Conservation (phyloP, 23 tunicate genomes). For the Trididemnum miniatum region DNA sequence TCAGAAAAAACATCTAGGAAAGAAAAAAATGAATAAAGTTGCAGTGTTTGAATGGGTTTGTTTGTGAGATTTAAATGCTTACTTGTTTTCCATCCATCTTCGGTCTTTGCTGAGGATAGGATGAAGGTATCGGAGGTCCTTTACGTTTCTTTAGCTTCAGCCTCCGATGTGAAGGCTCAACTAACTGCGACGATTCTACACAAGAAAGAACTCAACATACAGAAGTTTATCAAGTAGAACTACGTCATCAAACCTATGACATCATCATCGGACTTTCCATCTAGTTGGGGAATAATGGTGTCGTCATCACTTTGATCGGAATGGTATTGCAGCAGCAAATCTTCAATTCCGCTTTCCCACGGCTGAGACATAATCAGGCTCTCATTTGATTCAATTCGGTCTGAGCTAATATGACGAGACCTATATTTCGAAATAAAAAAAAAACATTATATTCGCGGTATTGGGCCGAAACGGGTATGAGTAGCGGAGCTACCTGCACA, state of each 20-base stretch:
- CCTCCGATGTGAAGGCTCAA: neutral
- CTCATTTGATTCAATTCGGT: conserved; percentile 17
- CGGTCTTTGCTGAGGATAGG: neutral
- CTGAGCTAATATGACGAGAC: neutral
- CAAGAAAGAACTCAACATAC: neutral
- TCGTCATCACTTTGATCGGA: conserved; percentile 34
- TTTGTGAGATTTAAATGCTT: no score
- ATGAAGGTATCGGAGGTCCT: neutral
- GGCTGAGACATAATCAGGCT: conserved; percentile 69
- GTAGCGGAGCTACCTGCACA: no score
- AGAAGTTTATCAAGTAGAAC: neutral
- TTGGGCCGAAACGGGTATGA: no score
- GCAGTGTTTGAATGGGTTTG: no score
- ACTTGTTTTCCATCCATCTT: neutral
- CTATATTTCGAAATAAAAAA: neutral
- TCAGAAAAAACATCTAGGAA: no score
- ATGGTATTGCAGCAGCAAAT: conserved; percentile 33
- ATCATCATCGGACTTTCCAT: conserved; percentile 67
- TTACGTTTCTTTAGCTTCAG: neutral
- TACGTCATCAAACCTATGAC: neutral
- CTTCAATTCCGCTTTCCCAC: conserved; percentile 84
- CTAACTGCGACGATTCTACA: neutral
- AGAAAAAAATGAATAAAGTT: no score
- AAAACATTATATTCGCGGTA: no score
- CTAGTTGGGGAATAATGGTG: conserved; percentile 51